These are phyloP conservation scores for Andrena camellia DNA, from an alignment of 2,888 invertebrate species.

Conservation along the genomic window DNA sequence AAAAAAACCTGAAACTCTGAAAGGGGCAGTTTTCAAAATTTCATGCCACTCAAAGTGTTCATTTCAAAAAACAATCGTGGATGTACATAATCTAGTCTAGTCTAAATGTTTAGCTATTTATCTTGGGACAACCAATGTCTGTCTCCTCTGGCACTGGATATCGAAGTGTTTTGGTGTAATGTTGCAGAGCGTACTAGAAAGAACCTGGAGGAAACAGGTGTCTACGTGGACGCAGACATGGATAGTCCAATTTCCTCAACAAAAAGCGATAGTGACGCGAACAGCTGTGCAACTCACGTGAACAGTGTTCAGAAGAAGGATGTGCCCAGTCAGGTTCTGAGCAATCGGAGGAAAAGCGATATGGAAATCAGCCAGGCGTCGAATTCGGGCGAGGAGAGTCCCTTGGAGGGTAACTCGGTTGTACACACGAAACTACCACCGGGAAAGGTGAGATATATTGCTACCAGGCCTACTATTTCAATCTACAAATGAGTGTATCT, in stretches of 20 bases:
- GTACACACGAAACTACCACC: conserved; percentile 90
- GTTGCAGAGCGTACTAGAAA: conserved; percentile 62
- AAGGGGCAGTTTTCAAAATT: too few species aligned
- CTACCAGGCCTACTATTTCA: too few species aligned
- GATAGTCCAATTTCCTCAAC: conserved; percentile 69
- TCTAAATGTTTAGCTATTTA: too few species aligned
- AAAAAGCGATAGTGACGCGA: conserved; percentile 66
- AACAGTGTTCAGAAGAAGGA: conserved; percentile 57
- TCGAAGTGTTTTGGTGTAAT: neutral
- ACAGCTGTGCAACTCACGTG: conserved; percentile 34
- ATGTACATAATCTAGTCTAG: too few species aligned
- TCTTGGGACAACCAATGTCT: too few species aligned
- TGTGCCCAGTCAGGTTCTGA: conserved; percentile 36
- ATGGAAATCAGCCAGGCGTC: conserved; percentile 83
- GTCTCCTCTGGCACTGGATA: neutral
- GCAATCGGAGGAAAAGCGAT: conserved; percentile 75
- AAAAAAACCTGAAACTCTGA: too few species aligned
- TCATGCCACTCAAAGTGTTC: too few species aligned
- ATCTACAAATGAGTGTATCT: too few species aligned
- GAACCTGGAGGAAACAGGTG: conserved; percentile 65
- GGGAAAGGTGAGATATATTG: conserved; percentile 88
- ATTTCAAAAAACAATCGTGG: too few species aligned
- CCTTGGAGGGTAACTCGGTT: conserved; percentile 87
- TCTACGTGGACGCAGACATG: conserved; percentile 63
- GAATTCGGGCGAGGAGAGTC: conserved; percentile 87